Evolutionary conservation across 2,888 invertebrate species (phyloP).

Genomic region (Apamea anceps): DNA sequence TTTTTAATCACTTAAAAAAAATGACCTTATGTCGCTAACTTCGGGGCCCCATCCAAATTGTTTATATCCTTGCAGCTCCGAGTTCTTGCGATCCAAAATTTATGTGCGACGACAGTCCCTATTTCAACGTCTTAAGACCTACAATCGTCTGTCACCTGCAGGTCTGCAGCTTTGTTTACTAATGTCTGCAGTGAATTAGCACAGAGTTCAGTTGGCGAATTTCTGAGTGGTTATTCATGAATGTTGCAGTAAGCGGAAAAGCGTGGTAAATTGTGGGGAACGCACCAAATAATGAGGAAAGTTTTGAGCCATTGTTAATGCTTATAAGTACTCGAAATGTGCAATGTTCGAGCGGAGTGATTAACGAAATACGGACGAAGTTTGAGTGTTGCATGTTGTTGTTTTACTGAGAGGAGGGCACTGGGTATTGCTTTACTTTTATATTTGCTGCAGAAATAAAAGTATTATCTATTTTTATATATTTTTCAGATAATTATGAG

Average conservation of each 20-base stretch:
- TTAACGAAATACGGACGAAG: constrained; percentile 57
- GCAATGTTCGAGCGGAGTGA: constrained; percentile 59
- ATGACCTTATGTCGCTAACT: constrained; percentile 26
- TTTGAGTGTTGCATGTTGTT: constrained; percentile 42
- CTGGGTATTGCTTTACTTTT: neutral
- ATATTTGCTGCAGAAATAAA: neutral
- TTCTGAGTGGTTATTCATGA: constrained; percentile 71
- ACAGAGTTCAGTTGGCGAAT: constrained; percentile 67
- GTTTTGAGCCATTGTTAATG: constrained; percentile 66
- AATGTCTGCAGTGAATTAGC: constrained; percentile 74
- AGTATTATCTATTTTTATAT: neutral
- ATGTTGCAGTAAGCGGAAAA: constrained; percentile 67
- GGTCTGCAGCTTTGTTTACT: constrained; percentile 71
- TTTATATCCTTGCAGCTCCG: constrained; percentile 68
- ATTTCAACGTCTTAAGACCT: constrained; percentile 62
- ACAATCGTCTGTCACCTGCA: constrained; percentile 60
- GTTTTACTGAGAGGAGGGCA: constrained; percentile 25
- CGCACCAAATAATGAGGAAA: constrained; percentile 68
- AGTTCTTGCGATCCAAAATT: constrained; percentile 67
- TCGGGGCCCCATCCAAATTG: constrained; percentile 67
- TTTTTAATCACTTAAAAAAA: no score
- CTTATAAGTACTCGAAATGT: constrained; percentile 64
- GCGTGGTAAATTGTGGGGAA: constrained; percentile 65
- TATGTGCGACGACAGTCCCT: constrained; percentile 60
- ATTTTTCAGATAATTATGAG: no score